Base-by-base conservation (phyloP, 1,140 invertebrate species). In the Paramacrobiotus metropolitanus region DNA sequence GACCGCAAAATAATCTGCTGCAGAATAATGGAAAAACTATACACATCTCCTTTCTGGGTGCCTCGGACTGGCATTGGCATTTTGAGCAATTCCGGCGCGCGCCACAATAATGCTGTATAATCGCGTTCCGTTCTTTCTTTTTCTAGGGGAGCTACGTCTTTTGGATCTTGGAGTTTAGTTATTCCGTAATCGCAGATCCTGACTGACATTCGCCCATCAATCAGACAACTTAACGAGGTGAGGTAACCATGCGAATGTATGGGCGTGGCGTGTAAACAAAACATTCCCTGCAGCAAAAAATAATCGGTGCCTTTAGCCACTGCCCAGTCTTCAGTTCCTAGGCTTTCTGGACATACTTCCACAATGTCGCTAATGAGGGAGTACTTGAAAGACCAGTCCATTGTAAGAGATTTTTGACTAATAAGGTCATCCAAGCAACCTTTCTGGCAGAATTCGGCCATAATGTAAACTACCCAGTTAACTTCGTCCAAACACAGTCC, bases 21-120 rank as follows among this genome's bases (percentile, higher is more conserved):
- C 15, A 89, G 72, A 59, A 89, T 87, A 45, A 90, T 84, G 0
- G 80, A 84, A 70, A 88, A 88, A 67, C 85, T 86, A 72, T 88
- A 90, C 29, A 89, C 84, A 66, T 89, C 86, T 1, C 85, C 85
- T 73, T 88, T 87, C 70, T 84, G n/a, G n/a, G n/a, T n/a, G n/a
- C n/a, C n/a, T n/a, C n/a, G n/a, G n/a, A n/a, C 9, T 40, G 34
- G 34, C 34, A 40, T 40, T 40, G 9, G 34, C 9, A 40, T n/a
- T 40, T n/a, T 40, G 9, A 40, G 34, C 9, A 40, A n/a, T 40
- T 40, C 34, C 34, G 34, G 34, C n/a, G 34, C 34, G n/a, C 34
- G 34, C 34, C 34, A 40, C 9, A 40, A n/a, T n/a, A 15, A n/a
- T 40, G 9, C 34, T 15, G n/a, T n/a, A n/a, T n/a, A 40, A 15